Evolutionary conservation across 1,140 invertebrate species (phyloP).

Genomic region (Reticulitermes speratus): DNA sequence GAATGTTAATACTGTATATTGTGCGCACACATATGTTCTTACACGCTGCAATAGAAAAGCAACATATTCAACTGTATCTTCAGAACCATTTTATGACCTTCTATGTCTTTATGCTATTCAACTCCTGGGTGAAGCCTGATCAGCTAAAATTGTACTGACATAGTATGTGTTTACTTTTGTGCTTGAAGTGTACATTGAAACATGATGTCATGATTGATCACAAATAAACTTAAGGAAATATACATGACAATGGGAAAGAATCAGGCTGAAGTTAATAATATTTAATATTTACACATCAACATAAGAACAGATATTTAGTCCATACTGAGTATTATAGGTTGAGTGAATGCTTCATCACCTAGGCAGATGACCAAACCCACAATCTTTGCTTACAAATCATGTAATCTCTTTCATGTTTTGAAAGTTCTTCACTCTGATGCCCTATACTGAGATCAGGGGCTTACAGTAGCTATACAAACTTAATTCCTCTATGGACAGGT

Average conservation of each 20-base stretch:
- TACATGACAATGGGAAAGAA: background rate
- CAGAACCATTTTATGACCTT: background rate
- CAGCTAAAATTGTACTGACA: background rate
- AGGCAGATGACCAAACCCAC: background rate
- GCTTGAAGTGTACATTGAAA: background rate
- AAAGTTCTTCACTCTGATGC: background rate
- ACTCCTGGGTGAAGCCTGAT: background rate
- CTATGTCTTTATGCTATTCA: background rate
- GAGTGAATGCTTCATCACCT: background rate
- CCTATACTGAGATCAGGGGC: background rate
- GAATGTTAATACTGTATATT: constrained; percentile 23
- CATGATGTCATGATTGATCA: background rate
- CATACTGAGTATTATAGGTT: background rate
- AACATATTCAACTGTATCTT: background rate
- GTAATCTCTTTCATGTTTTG: background rate
- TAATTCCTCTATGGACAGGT: background rate
- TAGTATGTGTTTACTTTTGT: background rate
- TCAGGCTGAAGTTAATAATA: background rate
- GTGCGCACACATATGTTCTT: constrained; percentile 3
- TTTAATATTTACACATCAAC: background rate
- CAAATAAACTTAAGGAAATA: background rate
- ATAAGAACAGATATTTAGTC: background rate
- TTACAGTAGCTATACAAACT: background rate
- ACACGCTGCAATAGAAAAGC: constrained; percentile 2
- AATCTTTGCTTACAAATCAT: background rate